A percentile compares a stretch with the other conserved stretches of the same genome.
Evolutionary conservation across 2,888 invertebrate genomes (phyloP).

Genomic region (Meteorus colon): DNA sequence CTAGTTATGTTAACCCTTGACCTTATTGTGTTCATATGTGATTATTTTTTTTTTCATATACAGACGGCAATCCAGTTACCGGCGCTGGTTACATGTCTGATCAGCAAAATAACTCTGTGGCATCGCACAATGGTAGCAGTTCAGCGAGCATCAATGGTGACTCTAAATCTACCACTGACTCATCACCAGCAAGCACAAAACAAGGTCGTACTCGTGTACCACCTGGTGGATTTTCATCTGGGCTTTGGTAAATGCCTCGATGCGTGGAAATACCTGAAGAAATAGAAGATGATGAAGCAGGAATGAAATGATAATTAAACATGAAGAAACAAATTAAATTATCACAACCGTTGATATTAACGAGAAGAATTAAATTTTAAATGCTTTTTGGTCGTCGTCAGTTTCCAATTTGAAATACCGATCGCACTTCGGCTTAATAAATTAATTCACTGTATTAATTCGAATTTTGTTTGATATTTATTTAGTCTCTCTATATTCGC

Average conservation of each 20-base stretch:
- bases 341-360: constrained; percentile 24
- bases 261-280: constrained; percentile 31
- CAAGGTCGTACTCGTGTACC: constrained; percentile 78
- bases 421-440: neutral
- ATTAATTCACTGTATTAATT: constrained; percentile 1
- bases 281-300: neutral
- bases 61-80: constrained; percentile 77
- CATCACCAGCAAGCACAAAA: constrained; percentile 62
- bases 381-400: constrained; percentile 13
- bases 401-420: neutral
- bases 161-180: constrained; percentile 65
- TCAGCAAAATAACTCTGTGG: constrained; percentile 56
- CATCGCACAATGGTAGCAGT: constrained; percentile 75
- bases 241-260: constrained; percentile 78
- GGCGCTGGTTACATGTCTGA: constrained; percentile 75
- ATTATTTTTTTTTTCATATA: constrained; percentile 40
- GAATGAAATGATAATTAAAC: neutral
- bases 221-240: constrained; percentile 81
- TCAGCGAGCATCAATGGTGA: constrained; percentile 64
- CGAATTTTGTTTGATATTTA: neutral
- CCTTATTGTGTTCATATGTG: neutral
- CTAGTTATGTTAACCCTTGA: neutral
- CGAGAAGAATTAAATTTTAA: constrained; percentile 17
- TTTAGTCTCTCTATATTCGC: neutral
- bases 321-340: neutral